These are phyloP conservation scores for Ditula angustiorana DNA, from an alignment of 2,888 invertebrate genomes.

Conservation along the genomic window DNA sequence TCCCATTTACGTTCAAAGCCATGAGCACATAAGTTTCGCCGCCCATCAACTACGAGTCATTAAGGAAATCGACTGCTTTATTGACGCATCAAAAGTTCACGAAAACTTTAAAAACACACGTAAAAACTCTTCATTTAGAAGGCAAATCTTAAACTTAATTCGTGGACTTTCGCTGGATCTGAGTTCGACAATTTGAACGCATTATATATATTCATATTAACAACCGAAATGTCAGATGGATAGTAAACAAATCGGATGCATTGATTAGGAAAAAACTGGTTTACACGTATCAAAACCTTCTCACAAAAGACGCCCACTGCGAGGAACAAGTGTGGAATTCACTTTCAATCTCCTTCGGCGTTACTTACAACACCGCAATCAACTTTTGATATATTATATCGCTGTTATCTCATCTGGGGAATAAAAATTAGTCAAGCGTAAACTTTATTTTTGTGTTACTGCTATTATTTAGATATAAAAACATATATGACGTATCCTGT, in stretches of 20 bases:
- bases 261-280: constrained; percentile 42
- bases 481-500: too few relatives aligned
- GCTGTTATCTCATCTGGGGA: constrained; percentile 19
- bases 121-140: not conserved
- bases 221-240: not conserved
- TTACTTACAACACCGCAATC: constrained; percentile 41
- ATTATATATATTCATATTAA: not conserved
- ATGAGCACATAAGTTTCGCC: constrained; percentile 47
- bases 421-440: constrained; percentile 24
- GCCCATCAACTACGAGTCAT: constrained; percentile 28
- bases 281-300: constrained; percentile 18
- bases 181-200: not conserved
- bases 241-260: constrained; percentile 11
- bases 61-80: constrained; percentile 37
- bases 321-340: constrained; percentile 42
- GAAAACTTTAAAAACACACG: not conserved
- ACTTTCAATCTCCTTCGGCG: constrained; percentile 51
- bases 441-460: too few relatives aligned
- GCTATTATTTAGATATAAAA: too few relatives aligned
- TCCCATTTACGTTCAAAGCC: constrained; percentile 57
- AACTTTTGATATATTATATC: constrained; percentile 43
- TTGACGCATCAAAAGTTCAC: constrained; percentile 26
- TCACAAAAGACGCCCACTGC: constrained; percentile 48
- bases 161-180: not conserved
- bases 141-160: not conserved